Percentiles rank a stretch among this genome's conserved stretches.
Conservation (phyloP, 2,888 invertebrate genomes). For the Xylota segnis region DNA sequence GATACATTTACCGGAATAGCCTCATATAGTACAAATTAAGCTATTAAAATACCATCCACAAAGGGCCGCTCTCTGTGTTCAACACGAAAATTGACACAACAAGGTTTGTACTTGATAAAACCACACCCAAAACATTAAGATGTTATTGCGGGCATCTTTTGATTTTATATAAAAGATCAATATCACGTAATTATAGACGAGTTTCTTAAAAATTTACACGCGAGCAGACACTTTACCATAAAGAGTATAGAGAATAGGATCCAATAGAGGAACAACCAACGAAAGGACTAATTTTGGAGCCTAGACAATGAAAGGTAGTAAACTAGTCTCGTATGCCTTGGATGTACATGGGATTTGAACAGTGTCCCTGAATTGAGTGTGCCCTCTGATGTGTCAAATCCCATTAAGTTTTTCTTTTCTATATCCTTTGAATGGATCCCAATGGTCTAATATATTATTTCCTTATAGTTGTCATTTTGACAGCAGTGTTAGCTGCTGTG, state of each 20-base stretch:
- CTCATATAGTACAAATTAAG: slow-evolving; percentile 34
- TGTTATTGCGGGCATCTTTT: slow-evolving; percentile 3
- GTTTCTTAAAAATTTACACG: slow-evolving; percentile 59
- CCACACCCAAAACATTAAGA: slow-evolving; percentile 44
- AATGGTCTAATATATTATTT: slow-evolving; percentile 13
- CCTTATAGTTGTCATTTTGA: slow-evolving; percentile 64
- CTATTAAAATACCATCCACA: slow-evolving; percentile 58
- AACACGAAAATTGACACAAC: slow-evolving; percentile 42
- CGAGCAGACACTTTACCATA: slow-evolving; percentile 44
- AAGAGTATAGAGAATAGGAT: slow-evolving; percentile 40
- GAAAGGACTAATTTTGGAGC: slow-evolving; percentile 46
- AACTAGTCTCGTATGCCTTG: neutral
- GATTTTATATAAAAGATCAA: slow-evolving; percentile 68
- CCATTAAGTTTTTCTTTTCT: neutral
- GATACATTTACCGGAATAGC: slow-evolving; percentile 13
- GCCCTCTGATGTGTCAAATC: no score
- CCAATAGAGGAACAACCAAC: neutral
- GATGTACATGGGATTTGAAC: neutral
- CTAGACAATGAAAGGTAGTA: slow-evolving; percentile 70
- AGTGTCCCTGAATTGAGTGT: slow-evolving; percentile 4
- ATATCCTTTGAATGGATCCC: neutral
- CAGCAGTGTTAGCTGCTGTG: slow-evolving; percentile 55
- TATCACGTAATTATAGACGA: slow-evolving; percentile 32
- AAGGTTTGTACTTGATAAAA: slow-evolving; percentile 45
- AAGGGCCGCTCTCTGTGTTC: slow-evolving; percentile 68